Base-by-base conservation (phyloP, 1,140 invertebrate species). In the Sinella curviseta region DNA sequence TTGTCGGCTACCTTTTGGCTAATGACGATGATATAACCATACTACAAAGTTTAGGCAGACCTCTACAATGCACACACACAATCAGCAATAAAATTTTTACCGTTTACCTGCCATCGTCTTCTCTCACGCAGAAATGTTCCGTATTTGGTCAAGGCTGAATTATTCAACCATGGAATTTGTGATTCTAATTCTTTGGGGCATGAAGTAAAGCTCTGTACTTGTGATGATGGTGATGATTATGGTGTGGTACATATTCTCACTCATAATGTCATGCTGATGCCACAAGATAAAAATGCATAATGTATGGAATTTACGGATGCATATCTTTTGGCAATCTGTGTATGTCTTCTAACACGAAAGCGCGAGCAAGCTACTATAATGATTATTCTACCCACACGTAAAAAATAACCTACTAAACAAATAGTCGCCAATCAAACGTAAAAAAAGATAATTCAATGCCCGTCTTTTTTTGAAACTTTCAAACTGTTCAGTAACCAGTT, bases 71-170 rank as follows among this genome's bases (percentile, higher is more conserved):
- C n/a, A n/a, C n/a, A n/a, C n/a, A n/a, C n/a, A n/a, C n/a, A n/a
- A n/a, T n/a, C n/a, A n/a, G n/a, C n/a, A n/a, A n/a, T n/a, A n/a
- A n/a, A n/a, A n/a, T n/a, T n/a, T n/a, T n/a, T 48, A 60, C 57
- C 12, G 57, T 60, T 60, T 48, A 48, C 39, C 20, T n/a, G 24
- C 24, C 57, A 60, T 60, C 57, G 24, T 60, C 57, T 17, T 60
- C 57, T 26, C 24, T 60, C 24, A 26, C 57, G 57, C 57, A 60
- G 24, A 60, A 60, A 60, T 16, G 57, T 60, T 60, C 57, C 57
- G 57, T 60, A 60, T 60, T 60, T 60, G 57, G 57, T 60, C 57
- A 60, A 60, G 57, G 57, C 57, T 60, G 57, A 60, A 60, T 60
- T n/a, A 26, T 60, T 60, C 57, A 60, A 26, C 57, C 57, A 60